A percentile compares a stretch with the other conserved stretches of the same genome.
phyloP scores from a whole-genome alignment of 2,797 vertebrate genomes.

The Aplochiton taeniatus region DNA sequence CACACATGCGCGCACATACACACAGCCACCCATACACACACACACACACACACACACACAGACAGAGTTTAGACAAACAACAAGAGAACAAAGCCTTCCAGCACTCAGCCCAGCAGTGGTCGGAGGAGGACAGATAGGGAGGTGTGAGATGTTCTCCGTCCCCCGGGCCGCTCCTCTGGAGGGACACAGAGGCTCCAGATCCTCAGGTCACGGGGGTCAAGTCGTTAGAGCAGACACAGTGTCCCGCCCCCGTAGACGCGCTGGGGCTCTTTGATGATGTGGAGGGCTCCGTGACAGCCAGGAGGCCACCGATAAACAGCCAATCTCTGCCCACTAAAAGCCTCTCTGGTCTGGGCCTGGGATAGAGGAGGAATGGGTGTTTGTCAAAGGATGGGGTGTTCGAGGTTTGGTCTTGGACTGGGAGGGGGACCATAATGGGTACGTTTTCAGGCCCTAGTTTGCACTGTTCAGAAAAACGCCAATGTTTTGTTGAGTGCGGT shows the following conservation, averaged over 20 bases:
- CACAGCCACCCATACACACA: too few relatives aligned
- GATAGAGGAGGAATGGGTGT: slow-evolving; percentile 25
- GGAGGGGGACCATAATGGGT: slow-evolving; percentile 23
- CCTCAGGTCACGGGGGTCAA: slow-evolving; percentile 45
- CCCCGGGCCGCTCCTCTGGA: slow-evolving; percentile 24
- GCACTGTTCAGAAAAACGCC: too few relatives aligned
- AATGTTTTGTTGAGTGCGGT: too few relatives aligned
- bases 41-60: too few relatives aligned
- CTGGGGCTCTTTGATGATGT: slow-evolving; percentile 52
- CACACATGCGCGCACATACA: too few relatives aligned
- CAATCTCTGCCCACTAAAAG: slow-evolving; percentile 55
- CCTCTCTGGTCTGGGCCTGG: slow-evolving; percentile 42
- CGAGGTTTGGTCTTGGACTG: slow-evolving; percentile 17
- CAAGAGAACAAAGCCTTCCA: slow-evolving; percentile 20
- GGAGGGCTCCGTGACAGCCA: slow-evolving; percentile 40
- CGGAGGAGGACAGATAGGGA: slow-evolving; percentile 32
- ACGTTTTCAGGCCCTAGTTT: too few relatives aligned
- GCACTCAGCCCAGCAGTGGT: slow-evolving; percentile 18
- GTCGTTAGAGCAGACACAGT: slow-evolving; percentile 36
- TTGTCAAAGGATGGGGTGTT: slow-evolving; percentile 7
- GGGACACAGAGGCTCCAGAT: slow-evolving; percentile 50
- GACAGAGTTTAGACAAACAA: slow-evolving; percentile 13
- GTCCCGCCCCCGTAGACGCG: slow-evolving; percentile 35
- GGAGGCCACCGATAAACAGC: slow-evolving; percentile 50
- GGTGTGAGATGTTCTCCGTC: slow-evolving; percentile 44